phyloP scores from a whole-genome alignment of 2,797 vertebrate species.

The Hirundo rustica region DNA sequence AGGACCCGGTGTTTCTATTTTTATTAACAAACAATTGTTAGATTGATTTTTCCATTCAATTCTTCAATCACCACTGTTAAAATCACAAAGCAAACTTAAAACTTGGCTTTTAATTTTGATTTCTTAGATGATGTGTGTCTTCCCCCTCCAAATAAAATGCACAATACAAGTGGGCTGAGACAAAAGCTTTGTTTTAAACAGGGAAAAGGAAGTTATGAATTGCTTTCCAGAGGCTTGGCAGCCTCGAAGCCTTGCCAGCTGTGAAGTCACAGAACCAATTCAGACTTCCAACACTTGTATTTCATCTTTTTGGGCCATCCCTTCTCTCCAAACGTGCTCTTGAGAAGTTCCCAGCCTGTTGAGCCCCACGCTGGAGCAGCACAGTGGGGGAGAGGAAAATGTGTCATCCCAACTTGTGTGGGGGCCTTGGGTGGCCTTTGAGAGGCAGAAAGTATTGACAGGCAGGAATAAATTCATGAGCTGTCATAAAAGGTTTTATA shows the following conservation, averaged over 20 bases:
- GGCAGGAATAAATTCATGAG: neutral
- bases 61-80: neutral
- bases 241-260: neutral
- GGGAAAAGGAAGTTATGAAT: neutral
- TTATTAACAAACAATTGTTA: neutral
- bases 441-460: neutral
- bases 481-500: neutral
- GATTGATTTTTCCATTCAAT: neutral
- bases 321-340: neutral
- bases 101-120: neutral
- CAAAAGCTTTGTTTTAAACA: neutral
- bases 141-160: neutral
- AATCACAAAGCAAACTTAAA: neutral
- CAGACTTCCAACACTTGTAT: neutral
- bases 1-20: neutral
- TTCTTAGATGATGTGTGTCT: neutral
- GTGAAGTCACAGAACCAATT: neutral
- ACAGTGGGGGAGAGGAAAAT: neutral
- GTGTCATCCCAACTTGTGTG: neutral
- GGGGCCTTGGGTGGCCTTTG: neutral
- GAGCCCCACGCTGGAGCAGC: neutral
- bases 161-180: neutral
- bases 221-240: neutral
- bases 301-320: neutral
- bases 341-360: neutral